A percentile compares a stretch with the other conserved stretches of the same genome.
These are phyloP conservation scores for Euwallacea fornicatus DNA, from an alignment of 1,140 invertebrate genomes.

Conservation along the genomic window DNA sequence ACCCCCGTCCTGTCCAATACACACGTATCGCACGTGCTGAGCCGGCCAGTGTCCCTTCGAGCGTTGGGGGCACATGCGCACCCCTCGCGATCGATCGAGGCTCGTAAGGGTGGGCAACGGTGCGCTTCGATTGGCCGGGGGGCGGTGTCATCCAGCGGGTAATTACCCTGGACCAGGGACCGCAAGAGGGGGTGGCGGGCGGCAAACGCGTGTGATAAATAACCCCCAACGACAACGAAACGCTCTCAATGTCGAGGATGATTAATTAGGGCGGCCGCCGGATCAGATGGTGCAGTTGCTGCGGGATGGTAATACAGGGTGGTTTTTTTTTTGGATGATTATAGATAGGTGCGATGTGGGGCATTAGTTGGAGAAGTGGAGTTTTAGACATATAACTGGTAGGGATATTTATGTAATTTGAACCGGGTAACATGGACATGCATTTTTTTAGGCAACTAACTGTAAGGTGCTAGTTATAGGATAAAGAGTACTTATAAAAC, in stretches of 20 bases:
- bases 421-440: neutral
- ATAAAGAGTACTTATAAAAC: too few species aligned
- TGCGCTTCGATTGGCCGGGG: conserved; percentile 46
- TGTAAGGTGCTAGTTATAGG: too few species aligned
- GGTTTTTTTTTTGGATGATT: neutral
- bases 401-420: too few species aligned
- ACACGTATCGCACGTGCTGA: conserved; percentile 30
- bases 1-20: conserved; percentile 38
- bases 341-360: too few species aligned
- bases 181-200: conserved; percentile 28
- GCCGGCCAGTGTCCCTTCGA: conserved; percentile 34
- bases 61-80: conserved; percentile 18
- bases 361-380: neutral
- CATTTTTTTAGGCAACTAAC: neutral
- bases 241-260: conserved; percentile 52
- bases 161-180: conserved; percentile 51
- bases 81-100: conserved; percentile 15
- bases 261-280: conserved; percentile 49
- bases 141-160: conserved; percentile 48
- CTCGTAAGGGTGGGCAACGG: conserved; percentile 29
- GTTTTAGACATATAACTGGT: neutral
- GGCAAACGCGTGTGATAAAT: conserved; percentile 41
- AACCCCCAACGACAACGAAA: conserved; percentile 46
- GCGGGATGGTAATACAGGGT: conserved; percentile 22
- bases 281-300: conserved; percentile 33